Base-by-base conservation (phyloP, 2,888 invertebrate species). In the Leptopterna dolabrata region DNA sequence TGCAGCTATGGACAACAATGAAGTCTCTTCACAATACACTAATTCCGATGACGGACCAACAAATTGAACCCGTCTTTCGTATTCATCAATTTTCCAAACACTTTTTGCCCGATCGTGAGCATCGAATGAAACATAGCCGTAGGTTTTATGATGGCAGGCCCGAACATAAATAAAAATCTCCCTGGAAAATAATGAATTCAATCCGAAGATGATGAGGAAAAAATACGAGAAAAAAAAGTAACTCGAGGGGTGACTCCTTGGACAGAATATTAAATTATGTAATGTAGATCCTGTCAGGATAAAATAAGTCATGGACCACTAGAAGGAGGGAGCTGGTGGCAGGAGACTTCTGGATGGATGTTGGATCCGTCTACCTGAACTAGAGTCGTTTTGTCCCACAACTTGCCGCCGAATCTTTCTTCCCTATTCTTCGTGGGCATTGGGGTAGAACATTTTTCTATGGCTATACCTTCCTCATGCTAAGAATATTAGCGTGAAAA, bases 221-320 rank as follows among this genome's bases (percentile, higher is more conserved):
- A 19, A 63, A n/a, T 1, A 36, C 30, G 36, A 30, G 36, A 36
- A 73, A 73, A 73, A 73, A 36, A 73, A n/a, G 30, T 36, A 36
- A 36, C 36, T 36, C 30, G 16, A 55, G 30, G 81, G 81, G 51
- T 81, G 81, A 81, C 81, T 81, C 51, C 51, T 83, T 41, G 47
- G 71, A 83, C 63, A 83, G 83, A 71, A 83, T 83, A 70, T 83
- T 41, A 83, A 78, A 45, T 78, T 78, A 78, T 78, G 83, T 63
- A 36, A 83, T 71, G 83, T 83, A 83, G 83, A 71, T 83, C 63
- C 83, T 83, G 83, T 83, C 83, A 83, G 41, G 83, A 83, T 83
- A 70, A 55, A 51, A 81, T 81, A 45, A 51, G 81, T 30, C 63
- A 63, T 63, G 63, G 63, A 11, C 41, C 63, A 63, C 63, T 63